Conservation (phyloP, 2,888 invertebrate species). For the Chalcosyrphus nemorum region DNA sequence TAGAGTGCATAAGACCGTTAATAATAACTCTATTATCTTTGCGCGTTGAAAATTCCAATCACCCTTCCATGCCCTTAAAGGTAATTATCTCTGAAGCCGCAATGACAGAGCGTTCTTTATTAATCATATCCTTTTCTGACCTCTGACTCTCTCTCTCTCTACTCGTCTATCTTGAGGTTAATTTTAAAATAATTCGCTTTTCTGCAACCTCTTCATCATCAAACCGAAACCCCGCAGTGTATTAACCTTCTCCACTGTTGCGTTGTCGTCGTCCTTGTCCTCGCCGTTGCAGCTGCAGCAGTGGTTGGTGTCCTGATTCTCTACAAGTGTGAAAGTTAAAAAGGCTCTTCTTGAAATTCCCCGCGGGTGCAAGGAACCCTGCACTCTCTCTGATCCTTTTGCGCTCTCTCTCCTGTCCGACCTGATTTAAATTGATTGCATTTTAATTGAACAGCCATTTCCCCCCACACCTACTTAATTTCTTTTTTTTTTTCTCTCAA, state of each 20-base stretch:
- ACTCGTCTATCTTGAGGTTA: slow-evolving; percentile 52
- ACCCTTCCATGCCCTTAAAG: neutral
- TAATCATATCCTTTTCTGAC: neutral
- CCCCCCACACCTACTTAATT: neutral
- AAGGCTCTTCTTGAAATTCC: slow-evolving; percentile 20
- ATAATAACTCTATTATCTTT: neutral
- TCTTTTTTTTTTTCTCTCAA: no score
- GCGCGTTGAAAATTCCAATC: neutral
- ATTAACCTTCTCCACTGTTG: slow-evolving; percentile 45
- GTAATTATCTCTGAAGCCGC: slow-evolving; percentile 18
- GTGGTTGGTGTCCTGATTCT: no score
- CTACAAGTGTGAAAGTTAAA: slow-evolving; percentile 50
- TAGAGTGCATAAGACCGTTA: neutral
- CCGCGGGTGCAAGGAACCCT: slow-evolving; percentile 14
- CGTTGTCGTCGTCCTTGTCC: no score
- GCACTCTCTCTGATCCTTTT: no score
- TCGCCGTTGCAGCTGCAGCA: no score
- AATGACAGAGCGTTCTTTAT: slow-evolving; percentile 6
- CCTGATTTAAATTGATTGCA: slow-evolving; percentile 72
- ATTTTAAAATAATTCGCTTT: slow-evolving; percentile 57
- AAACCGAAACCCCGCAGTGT: slow-evolving; percentile 38
- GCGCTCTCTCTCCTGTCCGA: slow-evolving; percentile 37
- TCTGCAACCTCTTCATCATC: slow-evolving; percentile 44
- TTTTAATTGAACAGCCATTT: slow-evolving; percentile 64
- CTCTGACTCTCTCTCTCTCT: neutral